A percentile compares a stretch with the other conserved stretches of the same genome.
Evolutionary conservation across 2,888 invertebrate species (phyloP).

Genomic region (Luperina nickerlii): DNA sequence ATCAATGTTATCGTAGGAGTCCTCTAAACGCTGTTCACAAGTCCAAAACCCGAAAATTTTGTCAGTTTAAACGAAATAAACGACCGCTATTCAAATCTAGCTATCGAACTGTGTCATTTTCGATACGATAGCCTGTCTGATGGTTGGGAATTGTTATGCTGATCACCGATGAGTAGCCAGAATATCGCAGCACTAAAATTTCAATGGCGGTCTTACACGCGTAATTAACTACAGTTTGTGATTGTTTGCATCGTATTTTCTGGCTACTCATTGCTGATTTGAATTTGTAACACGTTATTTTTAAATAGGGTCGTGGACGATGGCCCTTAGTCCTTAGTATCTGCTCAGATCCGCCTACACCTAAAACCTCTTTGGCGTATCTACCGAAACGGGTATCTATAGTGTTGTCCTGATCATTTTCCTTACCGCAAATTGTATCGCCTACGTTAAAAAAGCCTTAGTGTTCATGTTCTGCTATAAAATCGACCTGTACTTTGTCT

Average conservation of each 20-base stretch:
- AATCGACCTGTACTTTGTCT: background rate
- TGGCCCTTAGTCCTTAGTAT: background rate
- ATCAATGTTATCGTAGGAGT: background rate
- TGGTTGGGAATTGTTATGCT: background rate
- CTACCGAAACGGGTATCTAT: background rate
- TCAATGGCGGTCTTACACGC: background rate
- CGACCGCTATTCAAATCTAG: too few species aligned
- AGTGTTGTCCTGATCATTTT: conserved; percentile 6
- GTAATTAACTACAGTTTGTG: background rate
- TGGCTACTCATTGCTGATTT: background rate
- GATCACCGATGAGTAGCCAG: background rate
- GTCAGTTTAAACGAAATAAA: background rate
- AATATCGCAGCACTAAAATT: background rate
- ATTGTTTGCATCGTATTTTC: background rate
- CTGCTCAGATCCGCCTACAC: conserved; percentile 15
- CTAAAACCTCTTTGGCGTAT: conserved; percentile 11
- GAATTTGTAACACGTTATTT: background rate
- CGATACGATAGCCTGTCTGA: too few species aligned
- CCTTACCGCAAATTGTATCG: conserved; percentile 1
- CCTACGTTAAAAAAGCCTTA: conserved; percentile 2
- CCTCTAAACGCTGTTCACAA: background rate
- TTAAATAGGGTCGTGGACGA: background rate
- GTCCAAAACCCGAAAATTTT: background rate
- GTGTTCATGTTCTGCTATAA: conserved; percentile 13
- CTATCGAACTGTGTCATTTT: too few species aligned